These are phyloP conservation scores for Junco hyemalis DNA, from an alignment of 2,113 vertebrate species.

Conservation along the genomic window DNA sequence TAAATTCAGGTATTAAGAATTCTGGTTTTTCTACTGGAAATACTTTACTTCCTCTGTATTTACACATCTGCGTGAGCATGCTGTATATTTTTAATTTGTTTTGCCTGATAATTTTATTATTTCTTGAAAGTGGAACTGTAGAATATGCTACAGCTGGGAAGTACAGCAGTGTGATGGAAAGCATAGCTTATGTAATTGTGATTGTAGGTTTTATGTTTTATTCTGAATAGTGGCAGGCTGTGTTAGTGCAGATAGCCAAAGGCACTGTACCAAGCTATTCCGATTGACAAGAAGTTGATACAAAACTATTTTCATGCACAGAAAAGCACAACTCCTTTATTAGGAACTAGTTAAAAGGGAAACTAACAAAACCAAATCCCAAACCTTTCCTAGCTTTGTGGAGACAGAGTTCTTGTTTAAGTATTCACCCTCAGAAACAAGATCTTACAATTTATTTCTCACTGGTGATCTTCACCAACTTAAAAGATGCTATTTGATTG, in stretches of 20 bases:
- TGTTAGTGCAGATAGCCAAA: background rate
- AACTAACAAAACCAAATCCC: background rate
- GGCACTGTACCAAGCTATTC: background rate
- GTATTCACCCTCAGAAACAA: background rate
- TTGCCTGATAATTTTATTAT: background rate
- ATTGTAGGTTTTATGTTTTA: conserved; percentile 4
- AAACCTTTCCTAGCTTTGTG: background rate
- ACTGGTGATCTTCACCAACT: background rate
- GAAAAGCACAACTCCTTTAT: background rate
- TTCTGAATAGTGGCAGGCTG: background rate
- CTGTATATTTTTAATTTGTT: background rate
- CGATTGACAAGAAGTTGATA: background rate
- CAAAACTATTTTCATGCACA: background rate
- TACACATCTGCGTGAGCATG: background rate
- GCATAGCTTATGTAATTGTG: background rate
- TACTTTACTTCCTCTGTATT: background rate
- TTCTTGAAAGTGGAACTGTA: background rate
- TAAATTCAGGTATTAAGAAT: background rate
- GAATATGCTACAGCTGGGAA: background rate
- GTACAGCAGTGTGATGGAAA: background rate
- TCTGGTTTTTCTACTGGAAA: background rate
- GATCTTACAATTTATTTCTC: background rate
- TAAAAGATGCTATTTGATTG: conserved; percentile 24
- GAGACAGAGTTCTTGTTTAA: background rate
- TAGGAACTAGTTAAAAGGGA: background rate